Conservation (phyloP, 1,140 invertebrate genomes). For the Heliconius eleuchia region DNA sequence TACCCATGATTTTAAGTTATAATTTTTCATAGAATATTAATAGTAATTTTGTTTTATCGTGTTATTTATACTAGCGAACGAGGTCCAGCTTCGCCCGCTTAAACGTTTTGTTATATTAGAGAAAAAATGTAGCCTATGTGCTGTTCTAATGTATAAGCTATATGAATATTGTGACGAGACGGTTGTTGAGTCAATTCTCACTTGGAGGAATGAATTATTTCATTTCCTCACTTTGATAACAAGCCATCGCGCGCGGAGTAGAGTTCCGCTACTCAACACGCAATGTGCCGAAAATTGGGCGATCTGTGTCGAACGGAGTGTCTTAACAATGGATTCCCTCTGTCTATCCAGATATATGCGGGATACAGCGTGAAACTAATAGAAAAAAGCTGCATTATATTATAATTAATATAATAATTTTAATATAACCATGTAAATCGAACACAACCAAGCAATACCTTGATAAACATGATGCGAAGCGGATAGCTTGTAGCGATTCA, state of each 20-base stretch:
- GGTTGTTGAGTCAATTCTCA: neutral
- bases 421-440: conserved; percentile 27
- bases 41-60: too few species aligned
- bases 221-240: neutral
- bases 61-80: too few species aligned
- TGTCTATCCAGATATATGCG: neutral
- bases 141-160: too few species aligned
- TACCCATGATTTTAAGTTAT: too few species aligned
- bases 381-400: neutral
- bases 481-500: conserved; percentile 44
- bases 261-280: neutral
- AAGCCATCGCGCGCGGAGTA: neutral
- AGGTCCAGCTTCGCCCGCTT: too few species aligned
- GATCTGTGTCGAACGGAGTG: neutral
- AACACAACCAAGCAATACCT: conserved; percentile 45
- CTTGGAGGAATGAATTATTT: neutral
- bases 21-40: too few species aligned
- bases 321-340: neutral
- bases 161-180: neutral
- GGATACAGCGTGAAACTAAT: neutral
- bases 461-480: conserved; percentile 45
- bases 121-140: too few species aligned
- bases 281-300: neutral
- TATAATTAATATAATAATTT: neutral
- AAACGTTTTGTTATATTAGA: too few species aligned